These are phyloP conservation scores for Threskiornis aethiopicus DNA, from an alignment of 2,797 vertebrate genomes.

Conservation along the genomic window DNA sequence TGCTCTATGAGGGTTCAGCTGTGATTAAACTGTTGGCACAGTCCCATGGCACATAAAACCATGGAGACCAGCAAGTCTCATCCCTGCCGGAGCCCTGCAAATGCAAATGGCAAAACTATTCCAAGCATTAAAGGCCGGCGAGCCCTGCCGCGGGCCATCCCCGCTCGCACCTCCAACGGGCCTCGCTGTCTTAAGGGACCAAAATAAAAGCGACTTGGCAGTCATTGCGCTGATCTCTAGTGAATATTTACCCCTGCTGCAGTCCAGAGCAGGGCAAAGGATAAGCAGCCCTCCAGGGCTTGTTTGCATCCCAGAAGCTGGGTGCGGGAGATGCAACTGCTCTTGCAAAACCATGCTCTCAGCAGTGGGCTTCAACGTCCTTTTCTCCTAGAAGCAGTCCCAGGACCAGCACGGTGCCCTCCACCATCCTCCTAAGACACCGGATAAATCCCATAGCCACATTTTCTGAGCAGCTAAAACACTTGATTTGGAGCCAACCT, in stretches of 20 bases:
- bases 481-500: neutral
- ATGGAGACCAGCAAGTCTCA: slow-evolving; percentile 37
- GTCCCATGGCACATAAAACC: slow-evolving; percentile 65
- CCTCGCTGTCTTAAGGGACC: neutral
- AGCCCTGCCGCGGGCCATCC: neutral
- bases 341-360: neutral
- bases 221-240: neutral
- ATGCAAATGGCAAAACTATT: neutral
- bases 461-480: neutral
- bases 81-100: neutral
- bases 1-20: slow-evolving; percentile 51
- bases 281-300: neutral
- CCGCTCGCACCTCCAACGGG: accelerated
- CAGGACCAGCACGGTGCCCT: neutral
- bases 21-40: slow-evolving; percentile 66
- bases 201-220: neutral
- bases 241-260: neutral
- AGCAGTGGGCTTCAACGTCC: accelerated
- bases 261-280: neutral
- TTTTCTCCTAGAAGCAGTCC: neutral
- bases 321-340: neutral
- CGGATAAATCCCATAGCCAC: neutral
- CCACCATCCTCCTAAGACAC: neutral
- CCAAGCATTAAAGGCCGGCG: neutral
- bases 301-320: neutral